Conservation (phyloP, 2,888 invertebrate genomes). For the Sinohyriopsis cumingii region DNA sequence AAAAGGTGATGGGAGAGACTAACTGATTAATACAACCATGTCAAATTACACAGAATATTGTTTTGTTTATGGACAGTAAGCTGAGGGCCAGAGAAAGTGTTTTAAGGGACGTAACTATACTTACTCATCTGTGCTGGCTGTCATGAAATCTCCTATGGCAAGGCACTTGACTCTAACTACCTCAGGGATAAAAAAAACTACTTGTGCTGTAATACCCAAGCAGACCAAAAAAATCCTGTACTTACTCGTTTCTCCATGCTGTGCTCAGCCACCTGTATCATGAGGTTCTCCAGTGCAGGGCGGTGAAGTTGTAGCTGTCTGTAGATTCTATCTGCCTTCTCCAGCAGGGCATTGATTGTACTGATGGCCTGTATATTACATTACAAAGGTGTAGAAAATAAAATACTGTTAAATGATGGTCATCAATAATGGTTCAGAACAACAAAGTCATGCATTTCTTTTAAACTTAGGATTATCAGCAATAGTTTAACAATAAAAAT, state of each 20-base stretch:
- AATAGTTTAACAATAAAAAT: too few species aligned
- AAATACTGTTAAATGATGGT: not conserved
- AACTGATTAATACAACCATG: too few species aligned
- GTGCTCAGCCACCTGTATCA: conserved; percentile 91
- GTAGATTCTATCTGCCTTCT: conserved; percentile 95
- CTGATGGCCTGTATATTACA: conserved; percentile 81
- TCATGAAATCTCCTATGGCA: not conserved
- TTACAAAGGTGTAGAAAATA: not conserved
- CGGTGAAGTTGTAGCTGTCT: conserved; percentile 91
- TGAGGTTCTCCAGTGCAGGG: conserved; percentile 87
- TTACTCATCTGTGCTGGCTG: too few species aligned
- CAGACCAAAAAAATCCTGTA: too few species aligned
- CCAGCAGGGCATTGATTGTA: conserved; percentile 90
- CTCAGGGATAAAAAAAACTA: not conserved
- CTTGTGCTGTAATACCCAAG: not conserved
- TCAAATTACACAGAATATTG: too few species aligned
- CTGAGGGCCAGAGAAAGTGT: too few species aligned
- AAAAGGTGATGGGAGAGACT: too few species aligned
- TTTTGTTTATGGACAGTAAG: too few species aligned
- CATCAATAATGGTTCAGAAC: too few species aligned
- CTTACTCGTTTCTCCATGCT: conserved; percentile 46
- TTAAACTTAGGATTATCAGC: too few species aligned
- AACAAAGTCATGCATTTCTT: too few species aligned
- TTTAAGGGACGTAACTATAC: too few species aligned
- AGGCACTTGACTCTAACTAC: not conserved